Evolutionary conservation across 1,140 invertebrate species (phyloP).

Genomic region (Pseudomyrmex sp.): DNA sequence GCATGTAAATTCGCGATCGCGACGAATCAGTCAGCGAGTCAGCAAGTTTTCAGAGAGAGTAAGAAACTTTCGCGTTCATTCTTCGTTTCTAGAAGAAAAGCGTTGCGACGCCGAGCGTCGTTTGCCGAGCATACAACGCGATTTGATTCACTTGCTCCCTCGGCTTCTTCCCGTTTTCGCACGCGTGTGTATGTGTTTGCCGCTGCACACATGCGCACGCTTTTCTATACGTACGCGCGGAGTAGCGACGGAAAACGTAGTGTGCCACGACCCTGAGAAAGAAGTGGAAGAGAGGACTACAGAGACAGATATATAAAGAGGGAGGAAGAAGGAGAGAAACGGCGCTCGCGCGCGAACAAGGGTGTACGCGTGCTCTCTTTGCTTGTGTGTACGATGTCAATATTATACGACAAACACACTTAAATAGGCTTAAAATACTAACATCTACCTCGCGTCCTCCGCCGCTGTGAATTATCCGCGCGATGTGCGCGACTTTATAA

Average conservation of each 20-base stretch:
- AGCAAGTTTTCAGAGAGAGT: conserved; percentile 8
- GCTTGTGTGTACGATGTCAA: conserved; percentile 84
- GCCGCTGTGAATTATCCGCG: conserved; percentile 80
- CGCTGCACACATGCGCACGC: conserved; percentile 55
- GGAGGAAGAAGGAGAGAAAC: conserved; percentile 16
- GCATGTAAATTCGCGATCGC: conserved; percentile 17
- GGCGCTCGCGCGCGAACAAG: conserved; percentile 53
- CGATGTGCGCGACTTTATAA: conserved; percentile 80
- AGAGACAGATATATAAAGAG: neutral
- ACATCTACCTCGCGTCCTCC: conserved; percentile 81
- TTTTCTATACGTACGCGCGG: conserved; percentile 55
- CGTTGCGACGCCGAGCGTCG: conserved; percentile 73
- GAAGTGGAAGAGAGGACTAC: conserved; percentile 13
- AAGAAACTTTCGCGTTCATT: conserved; percentile 63
- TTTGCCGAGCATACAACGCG: conserved; percentile 81
- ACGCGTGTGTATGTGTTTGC: conserved; percentile 30
- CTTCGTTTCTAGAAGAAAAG: conserved; percentile 49
- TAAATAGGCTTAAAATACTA: conserved; percentile 86
- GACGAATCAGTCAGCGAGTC: conserved; percentile 32
- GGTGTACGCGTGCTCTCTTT: conserved; percentile 77
- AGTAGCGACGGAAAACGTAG: conserved; percentile 18
- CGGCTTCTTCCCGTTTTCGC: conserved; percentile 66
- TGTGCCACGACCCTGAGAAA: conserved; percentile 29
- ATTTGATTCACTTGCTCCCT: conserved; percentile 80
- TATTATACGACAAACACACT: conserved; percentile 86